Base-by-base conservation (phyloP, 1,140 invertebrate genomes). In the Drosophila pectinifera region DNA sequence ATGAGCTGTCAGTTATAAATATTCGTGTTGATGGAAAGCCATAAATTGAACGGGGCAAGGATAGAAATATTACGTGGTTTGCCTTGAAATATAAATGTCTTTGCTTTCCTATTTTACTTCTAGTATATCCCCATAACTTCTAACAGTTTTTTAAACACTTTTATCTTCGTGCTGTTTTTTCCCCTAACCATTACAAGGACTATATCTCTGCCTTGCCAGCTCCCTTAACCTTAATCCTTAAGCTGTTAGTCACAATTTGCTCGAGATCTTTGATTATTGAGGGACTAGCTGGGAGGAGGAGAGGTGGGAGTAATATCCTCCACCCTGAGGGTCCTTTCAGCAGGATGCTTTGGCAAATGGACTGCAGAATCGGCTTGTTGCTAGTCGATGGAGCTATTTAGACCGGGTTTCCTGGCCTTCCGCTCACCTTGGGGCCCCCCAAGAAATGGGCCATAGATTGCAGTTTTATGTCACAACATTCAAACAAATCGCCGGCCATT, bases 391-490 rank as follows among this genome's bases (percentile, higher is more conserved):
- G 64, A 62, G 81, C 80, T 80, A 84, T 67, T 79, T 83, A 79
- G 46, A 54, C 75, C 24, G 38, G 34, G 20, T 49, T 57, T 49
- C 59, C 51, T 41, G 41, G 56, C 39, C 48, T 51, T 20, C 57
- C 31, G 45, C 73, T 84, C 65, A 85, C 74, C 81, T 84, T 39
- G 34, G 34, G 48, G 43, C 11, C n/a, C 38, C 28, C 39, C 59
- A 69, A 51, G 41, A 28, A 86, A 86, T 86, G 78, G 74, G 61
- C 78, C 68, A 85, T 85, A 85, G 78, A 85, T 85, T 88, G 83
- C 82, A 85, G 74, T 85, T 85, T 86, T 78, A 85, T 82, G 83
- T 85, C 78, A 59, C 69, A 74, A 82, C 83, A 85, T 85, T 85
- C 82, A 86, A 57, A 85, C 83, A 86, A 85, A 85, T 86, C 57